These are phyloP conservation scores for Aphelinus certus DNA, from an alignment of 1,140 invertebrate species.

Conservation along the genomic window DNA sequence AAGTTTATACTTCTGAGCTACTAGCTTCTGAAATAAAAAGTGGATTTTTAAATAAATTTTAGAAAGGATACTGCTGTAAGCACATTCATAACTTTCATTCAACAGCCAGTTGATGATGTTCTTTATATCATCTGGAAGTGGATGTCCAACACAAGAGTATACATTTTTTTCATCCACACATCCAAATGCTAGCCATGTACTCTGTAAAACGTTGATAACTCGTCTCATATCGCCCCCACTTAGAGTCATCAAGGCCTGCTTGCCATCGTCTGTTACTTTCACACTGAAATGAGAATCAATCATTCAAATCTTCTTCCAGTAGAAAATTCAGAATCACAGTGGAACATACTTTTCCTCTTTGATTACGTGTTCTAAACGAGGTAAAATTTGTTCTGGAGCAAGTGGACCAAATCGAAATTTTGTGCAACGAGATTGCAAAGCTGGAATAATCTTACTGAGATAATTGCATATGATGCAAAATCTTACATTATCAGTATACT, in stretches of 20 bases:
- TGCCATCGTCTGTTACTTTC: constrained; percentile 88
- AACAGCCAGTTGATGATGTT: constrained; percentile 89
- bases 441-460: constrained; percentile 97
- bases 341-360: constrained; percentile 82
- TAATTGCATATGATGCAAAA: constrained; percentile 99
- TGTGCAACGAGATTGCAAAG: constrained; percentile 97
- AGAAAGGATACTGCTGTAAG: constrained; percentile 85
- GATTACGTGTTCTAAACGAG: constrained; percentile 87
- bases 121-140: constrained; percentile 88
- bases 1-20: too few relatives aligned
- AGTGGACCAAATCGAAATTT: constrained; percentile 97
- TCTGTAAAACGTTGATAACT: constrained; percentile 95
- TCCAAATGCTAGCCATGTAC: constrained; percentile 86
- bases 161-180: constrained; percentile 91
- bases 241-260: constrained; percentile 88
- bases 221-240: constrained; percentile 98
- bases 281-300: constrained; percentile 71
- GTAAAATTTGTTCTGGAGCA: constrained; percentile 85
- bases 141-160: constrained; percentile 97
- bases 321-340: constrained; percentile 24
- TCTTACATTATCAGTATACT: constrained; percentile 97
- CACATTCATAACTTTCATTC: constrained; percentile 82
- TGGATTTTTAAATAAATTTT: background rate
- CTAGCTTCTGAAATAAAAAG: too few relatives aligned
- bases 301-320: background rate